Base-by-base conservation (phyloP, 2,888 invertebrate species). In the Augiades crinisus region DNA sequence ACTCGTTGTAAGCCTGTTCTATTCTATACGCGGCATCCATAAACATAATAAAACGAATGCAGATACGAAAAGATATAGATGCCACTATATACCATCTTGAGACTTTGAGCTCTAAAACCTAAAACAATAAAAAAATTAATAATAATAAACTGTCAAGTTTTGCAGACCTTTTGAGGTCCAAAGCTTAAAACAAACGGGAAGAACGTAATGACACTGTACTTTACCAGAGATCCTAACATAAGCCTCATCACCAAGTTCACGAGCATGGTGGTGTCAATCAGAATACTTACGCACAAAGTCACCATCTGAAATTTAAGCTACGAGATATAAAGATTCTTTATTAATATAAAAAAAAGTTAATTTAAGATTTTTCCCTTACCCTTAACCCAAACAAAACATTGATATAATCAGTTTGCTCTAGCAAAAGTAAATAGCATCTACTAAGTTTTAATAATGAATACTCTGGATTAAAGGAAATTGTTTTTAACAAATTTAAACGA, bases 331-430 rank as follows among this genome's bases (percentile, higher is more conserved):
- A 1, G 1, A n/a, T n/a, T n/a, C n/a, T n/a, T n/a, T n/a, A n/a
- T n/a, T n/a, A n/a, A n/a, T n/a, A n/a, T n/a, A n/a, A n/a, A n/a
- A n/a, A n/a, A n/a, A n/a, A n/a, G n/a, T n/a, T n/a, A n/a, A n/a
- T n/a, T n/a, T n/a, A n/a, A n/a, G n/a, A n/a, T n/a, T n/a, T n/a
- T n/a, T 22, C 6, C 30, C 58, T 55, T 51, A 62, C 59, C 41
- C 60, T 54, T 1, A 59, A 40, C 27, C 62, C 61, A 31, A 54
- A 60, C 43, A 55, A 56, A 5, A 16, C 41, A 40, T 64, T 62
- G 13, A 62, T 44, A 46, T 53, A 61, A 8, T 58, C 54, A 6
- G 50, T 54, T 41, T 64, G 62, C 13, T 58, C 54, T 6, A 53
- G 46, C 17, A 64, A 44, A 8, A 61, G 51, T 10, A 59, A 41